phyloP scores from a whole-genome alignment of 1,140 invertebrate genomes.

The Trichoplusia ni region DNA sequence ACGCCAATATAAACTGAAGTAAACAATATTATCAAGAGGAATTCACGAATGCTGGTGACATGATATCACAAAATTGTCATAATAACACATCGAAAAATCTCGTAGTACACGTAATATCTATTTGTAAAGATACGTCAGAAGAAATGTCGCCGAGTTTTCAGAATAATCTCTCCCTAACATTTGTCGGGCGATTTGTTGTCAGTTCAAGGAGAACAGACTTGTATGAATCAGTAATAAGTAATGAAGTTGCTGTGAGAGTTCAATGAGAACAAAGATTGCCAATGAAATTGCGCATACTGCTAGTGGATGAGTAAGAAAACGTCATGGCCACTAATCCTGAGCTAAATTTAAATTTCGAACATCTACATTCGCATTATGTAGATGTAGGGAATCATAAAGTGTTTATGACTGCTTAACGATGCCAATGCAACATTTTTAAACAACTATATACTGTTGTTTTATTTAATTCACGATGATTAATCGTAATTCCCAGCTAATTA shows the following conservation, averaged over 20 bases:
- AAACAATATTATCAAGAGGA: background rate
- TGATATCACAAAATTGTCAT: background rate
- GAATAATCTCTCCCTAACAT: background rate
- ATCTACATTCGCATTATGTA: constrained; percentile 31
- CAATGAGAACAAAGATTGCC: background rate
- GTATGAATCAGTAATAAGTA: constrained; percentile 8
- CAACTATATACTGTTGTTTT: too few relatives aligned
- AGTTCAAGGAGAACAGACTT: constrained; percentile 24
- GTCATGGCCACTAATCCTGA: constrained; percentile 38
- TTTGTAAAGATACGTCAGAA: constrained; percentile 15
- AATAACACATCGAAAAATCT: constrained; percentile 6
- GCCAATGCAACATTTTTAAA: background rate
- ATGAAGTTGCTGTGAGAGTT: background rate
- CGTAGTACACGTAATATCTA: constrained; percentile 14
- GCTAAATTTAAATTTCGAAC: constrained; percentile 39
- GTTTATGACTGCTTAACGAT: constrained; percentile 3
- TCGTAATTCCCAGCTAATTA: too few relatives aligned
- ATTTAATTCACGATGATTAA: too few relatives aligned
- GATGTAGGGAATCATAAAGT: constrained; percentile 24
- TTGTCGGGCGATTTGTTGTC: constrained; percentile 4
- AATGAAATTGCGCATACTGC: constrained; percentile 3
- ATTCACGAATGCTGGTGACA: background rate
- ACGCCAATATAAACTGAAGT: background rate
- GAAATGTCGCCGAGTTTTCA: constrained; percentile 8
- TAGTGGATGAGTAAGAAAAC: constrained; percentile 21